Evolutionary conservation across 2,888 invertebrate genomes (phyloP), one percentile per base, ranked within the genome.

Genomic region (Tetranychus piercei): DNA sequence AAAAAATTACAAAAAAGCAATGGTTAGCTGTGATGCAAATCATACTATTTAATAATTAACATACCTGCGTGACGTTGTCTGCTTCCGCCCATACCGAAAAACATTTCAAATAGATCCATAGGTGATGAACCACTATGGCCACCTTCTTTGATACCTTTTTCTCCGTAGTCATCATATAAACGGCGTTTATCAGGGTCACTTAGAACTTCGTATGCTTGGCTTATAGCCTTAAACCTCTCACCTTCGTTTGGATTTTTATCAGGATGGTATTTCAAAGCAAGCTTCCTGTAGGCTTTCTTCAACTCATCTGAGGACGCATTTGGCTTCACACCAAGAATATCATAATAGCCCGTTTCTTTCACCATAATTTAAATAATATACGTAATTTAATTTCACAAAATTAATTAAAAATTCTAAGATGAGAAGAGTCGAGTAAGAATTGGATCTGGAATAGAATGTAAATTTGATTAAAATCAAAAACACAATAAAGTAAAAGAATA

Each of bases 21-120:
- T 34, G 5, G 34, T 34, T 34, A 34, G 34, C 34, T 34, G 3
- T 34, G 2, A 4, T 34, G 3, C 3, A 34, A 34, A 1, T 3
- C 34, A 34, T 4, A 5, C 4, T 5, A 34, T 5, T 34, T 34
- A 5, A 3, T 5, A 4, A 34, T 34, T 34, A 34, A 69, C 20
- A 67, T 18, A 22, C 23, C 23, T 67, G 9, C 9, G n/a, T 67
- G 23, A 18, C 86, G 85, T 74, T 82, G 83, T 6, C 80, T 76
- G 78, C 86, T 86, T 77, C 86, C 87, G 64, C 89, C 88, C 23
- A 88, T 88, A 1, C 90, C 89, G 82, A 97, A 97, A 88, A 97
- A 95, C 90, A 96, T 94, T 81, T 96, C 94, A 82, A 97, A 97
- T 80, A 97, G 88, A 84, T 99, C 97, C 94, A 95, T 95, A 0